Percentiles rank a stretch among this genome's conserved stretches.
phyloP scores from a whole-genome alignment of 92 coral and sea anemone species.

The Heteractis magnifica region DNA sequence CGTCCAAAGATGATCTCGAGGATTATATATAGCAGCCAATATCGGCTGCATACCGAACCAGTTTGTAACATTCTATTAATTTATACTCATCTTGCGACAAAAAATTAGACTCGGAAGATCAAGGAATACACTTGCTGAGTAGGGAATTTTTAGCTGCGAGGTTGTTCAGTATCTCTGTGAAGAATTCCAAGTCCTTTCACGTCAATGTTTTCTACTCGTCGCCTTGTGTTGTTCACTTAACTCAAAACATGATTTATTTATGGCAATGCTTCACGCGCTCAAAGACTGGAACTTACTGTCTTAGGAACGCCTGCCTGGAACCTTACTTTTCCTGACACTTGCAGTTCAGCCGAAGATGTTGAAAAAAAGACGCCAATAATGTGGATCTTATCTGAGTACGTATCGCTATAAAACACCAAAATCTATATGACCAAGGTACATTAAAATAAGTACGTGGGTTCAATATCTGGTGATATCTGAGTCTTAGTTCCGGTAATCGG shows the following conservation, averaged over 20 bases:
- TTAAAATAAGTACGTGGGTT: neutral
- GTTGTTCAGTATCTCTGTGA: neutral
- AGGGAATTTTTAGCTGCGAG: neutral
- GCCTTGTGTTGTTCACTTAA: neutral
- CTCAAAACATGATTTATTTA: slow-evolving; percentile 33
- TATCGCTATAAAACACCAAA: neutral
- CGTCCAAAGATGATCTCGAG: neutral
- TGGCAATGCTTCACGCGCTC: slow-evolving; percentile 7
- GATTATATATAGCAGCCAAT: slow-evolving; percentile 9
- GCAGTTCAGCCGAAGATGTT: neutral
- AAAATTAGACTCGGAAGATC: neutral
- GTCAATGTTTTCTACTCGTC: neutral
- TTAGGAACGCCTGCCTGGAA: slow-evolving; percentile 24
- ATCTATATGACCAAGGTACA: neutral
- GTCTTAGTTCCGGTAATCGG: neutral
- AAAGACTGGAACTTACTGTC: slow-evolving; percentile 22
- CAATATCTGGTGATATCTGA: neutral
- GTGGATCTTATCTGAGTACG: neutral
- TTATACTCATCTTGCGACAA: neutral
- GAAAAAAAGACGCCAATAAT: neutral
- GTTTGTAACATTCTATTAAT: neutral
- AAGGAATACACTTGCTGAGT: neutral
- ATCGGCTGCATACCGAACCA: slow-evolving; percentile 30
- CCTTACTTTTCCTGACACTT: neutral
- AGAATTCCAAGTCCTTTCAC: neutral